Evolutionary conservation across 1,140 invertebrate species (phyloP), one percentile per base, ranked within the genome.

Genomic region (Papilio machaon): DNA sequence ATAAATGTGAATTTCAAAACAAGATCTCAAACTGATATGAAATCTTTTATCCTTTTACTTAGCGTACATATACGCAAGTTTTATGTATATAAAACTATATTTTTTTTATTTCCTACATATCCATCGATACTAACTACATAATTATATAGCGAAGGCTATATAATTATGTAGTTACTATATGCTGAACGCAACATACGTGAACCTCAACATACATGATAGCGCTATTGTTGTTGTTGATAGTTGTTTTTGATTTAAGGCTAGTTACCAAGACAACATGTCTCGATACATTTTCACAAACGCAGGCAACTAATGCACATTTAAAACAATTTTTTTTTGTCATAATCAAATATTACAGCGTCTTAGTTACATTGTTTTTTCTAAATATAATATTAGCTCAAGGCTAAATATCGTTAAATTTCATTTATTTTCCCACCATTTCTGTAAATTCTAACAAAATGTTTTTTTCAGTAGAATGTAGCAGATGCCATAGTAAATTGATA

Each of bases 41-140:
- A 64, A 64, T 64, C 6, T 35, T 17, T 19, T 35, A 30, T 64
- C 19, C 10, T 30, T 64, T 11, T 58, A 17, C 15, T 7, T 58
- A 58, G 7, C 54, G 54, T 49, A 49, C 13, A 58, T n/a, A 3
- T n/a, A 30, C 15, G 3, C 23, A 70, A 35, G 15, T 38, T 70
- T 70, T 15, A 9, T 35, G 2, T 11, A 70, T 70, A 70, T 70
- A 70, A 70, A 70, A 70, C 64, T 70, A 70, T 35, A 70, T 6
- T 17, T 35, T n/a, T 58, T n/a, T 58, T 17, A 6, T 67, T 70
- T 70, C 30, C 19, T 70, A 70, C 19, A 13, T 30, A 30, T 64
- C 60, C 19, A 30, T 64, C n/a, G 23, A 10, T 70, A 70, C 13
- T 13, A 13, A 54, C 52, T 54, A n/a, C 23, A 30, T 58, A 58